These are phyloP conservation scores for Drymonia ruficornis DNA, from an alignment of 2,888 invertebrate species.

Conservation along the genomic window DNA sequence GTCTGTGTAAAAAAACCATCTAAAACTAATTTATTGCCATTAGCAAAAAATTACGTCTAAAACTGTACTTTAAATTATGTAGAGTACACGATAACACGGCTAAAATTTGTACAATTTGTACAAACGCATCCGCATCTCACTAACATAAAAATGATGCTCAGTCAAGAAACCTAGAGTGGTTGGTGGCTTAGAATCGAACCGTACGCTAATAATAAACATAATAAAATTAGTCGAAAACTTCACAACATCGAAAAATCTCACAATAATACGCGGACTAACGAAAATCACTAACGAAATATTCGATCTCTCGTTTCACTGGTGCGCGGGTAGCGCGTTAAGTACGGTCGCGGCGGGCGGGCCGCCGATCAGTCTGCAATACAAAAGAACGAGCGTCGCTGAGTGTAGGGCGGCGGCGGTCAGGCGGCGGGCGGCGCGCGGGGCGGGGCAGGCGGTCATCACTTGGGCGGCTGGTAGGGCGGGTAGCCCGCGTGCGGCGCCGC, in stretches of 20 bases:
- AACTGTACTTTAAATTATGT: conserved; percentile 79
- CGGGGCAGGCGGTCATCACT: conserved; percentile 64
- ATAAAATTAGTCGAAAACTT: conserved; percentile 53
- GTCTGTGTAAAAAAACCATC: conserved; percentile 68
- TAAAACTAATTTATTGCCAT: conserved; percentile 74
- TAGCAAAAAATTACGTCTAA: conserved; percentile 72
- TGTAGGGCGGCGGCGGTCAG: conserved; percentile 25
- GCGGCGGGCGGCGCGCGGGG: conserved; percentile 21
- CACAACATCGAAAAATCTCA: conserved; percentile 60
- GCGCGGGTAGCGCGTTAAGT: conserved; percentile 38
- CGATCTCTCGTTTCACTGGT: conserved; percentile 45
- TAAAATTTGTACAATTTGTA: conserved; percentile 80
- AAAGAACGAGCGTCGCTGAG: conserved; percentile 34
- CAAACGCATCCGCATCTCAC: conserved; percentile 66
- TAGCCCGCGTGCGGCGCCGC: conserved; percentile 75
- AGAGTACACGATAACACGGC: conserved; percentile 75
- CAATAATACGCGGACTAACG: conserved; percentile 57
- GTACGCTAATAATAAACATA: conserved; percentile 48
- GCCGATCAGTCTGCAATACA: conserved; percentile 35
- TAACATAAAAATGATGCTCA: conserved; percentile 65
- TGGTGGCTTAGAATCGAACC: conserved; percentile 47
- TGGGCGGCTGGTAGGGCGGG: conserved; percentile 78
- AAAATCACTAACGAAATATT: conserved; percentile 63
- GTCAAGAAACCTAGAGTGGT: conserved; percentile 65
- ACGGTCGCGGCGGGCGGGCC: conserved; percentile 24